Percentiles rank a stretch among this genome's conserved stretches.
phyloP scores from a whole-genome alignment of 2,797 vertebrate genomes.

The Neoniphon sammara region DNA sequence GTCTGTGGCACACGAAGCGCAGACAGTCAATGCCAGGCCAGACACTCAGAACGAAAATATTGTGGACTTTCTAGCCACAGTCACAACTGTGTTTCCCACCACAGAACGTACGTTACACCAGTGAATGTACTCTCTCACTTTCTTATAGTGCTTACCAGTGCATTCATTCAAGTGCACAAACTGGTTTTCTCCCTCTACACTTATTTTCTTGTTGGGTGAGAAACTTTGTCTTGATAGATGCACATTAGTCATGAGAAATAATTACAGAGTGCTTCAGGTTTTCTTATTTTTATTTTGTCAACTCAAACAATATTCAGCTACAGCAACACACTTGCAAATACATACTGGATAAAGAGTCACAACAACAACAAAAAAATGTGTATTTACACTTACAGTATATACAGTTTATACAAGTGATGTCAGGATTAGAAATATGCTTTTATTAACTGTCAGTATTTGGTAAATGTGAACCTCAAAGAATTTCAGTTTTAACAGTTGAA shows the following conservation, averaged over 20 bases:
- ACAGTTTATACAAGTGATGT: conserved; percentile 64
- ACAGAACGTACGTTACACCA: conserved; percentile 66
- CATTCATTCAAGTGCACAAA: background rate
- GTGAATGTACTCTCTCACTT: conserved; percentile 40
- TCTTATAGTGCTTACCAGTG: background rate
- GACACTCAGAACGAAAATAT: conserved; percentile 63
- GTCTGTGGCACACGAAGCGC: conserved; percentile 19
- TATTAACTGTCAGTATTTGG: conserved; percentile 8
- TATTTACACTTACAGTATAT: conserved; percentile 67
- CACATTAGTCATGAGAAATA: background rate
- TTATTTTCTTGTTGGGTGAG: background rate
- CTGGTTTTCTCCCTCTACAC: background rate
- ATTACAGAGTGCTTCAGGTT: background rate
- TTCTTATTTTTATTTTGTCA: conserved; percentile 18
- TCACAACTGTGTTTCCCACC: conserved; percentile 50
- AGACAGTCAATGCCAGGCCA: conserved; percentile 24
- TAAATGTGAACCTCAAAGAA: conserved; percentile 6
- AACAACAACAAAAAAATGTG: conserved; percentile 12
- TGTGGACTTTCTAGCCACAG: conserved; percentile 44
- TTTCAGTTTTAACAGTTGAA: conserved; percentile 4
- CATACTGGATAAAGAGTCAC: background rate
- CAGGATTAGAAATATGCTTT: background rate
- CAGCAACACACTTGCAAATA: conserved; percentile 43
- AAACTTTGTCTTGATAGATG: background rate
- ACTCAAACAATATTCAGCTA: background rate